Conservation (phyloP, 2,797 vertebrate species). For the Eulemur mongoz region DNA sequence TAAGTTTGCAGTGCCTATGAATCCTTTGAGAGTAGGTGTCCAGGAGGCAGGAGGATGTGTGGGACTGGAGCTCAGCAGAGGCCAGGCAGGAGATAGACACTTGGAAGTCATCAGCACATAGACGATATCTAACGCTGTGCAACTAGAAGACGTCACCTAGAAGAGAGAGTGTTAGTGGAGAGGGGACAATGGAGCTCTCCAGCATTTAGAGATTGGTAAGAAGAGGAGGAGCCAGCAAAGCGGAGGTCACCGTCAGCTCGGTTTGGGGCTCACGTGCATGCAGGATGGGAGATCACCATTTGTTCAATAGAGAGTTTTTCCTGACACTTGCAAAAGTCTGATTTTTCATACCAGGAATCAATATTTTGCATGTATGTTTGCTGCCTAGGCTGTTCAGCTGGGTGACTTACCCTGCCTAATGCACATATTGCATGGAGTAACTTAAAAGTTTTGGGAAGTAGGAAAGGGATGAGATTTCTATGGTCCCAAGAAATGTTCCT, state of each 20-base stretch:
- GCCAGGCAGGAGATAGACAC: not conserved
- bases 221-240: not conserved
- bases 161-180: not conserved
- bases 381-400: not conserved
- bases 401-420: not conserved
- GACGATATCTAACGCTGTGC: not conserved
- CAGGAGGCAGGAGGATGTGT: no score
- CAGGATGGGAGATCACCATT: no score
- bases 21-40: not conserved
- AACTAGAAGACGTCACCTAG: not conserved
- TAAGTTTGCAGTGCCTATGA: not conserved
- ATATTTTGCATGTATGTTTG: not conserved
- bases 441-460: not conserved
- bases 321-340: not conserved
- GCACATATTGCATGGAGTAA: not conserved
- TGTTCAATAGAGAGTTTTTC: not conserved
- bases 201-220: not conserved
- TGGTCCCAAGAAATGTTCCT: not conserved
- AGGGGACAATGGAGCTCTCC: not conserved
- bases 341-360: not conserved
- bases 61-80: not conserved
- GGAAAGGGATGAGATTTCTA: not conserved
- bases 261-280: no score
- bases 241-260: not conserved
- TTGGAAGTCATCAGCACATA: not conserved